These are phyloP conservation scores for Rhinoraja longicauda DNA, from an alignment of 2,797 vertebrate genomes.

Conservation along the genomic window DNA sequence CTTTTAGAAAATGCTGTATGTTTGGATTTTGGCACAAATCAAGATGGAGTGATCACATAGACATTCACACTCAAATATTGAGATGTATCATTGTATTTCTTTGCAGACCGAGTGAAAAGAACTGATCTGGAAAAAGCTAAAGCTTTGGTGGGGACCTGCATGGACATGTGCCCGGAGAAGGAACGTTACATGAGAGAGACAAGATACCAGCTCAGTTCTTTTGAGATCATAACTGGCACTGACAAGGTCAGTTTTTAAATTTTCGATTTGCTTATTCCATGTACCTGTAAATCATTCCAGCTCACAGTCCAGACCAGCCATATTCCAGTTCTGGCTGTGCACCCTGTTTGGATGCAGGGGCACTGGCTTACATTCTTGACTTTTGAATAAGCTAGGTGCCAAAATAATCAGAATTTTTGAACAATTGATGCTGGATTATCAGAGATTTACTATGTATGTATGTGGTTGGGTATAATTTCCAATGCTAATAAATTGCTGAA, in stretches of 20 bases:
- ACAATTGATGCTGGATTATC: too few species aligned
- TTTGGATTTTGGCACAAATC: not conserved
- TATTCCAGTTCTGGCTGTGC: too few species aligned
- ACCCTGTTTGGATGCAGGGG: too few species aligned
- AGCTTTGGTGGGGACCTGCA: conserved; percentile 87
- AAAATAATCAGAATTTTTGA: too few species aligned
- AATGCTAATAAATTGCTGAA: too few species aligned
- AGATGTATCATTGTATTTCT: not conserved
- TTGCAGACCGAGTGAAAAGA: conserved; percentile 76
- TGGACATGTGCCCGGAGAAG: conserved; percentile 98
- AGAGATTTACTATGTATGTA: too few species aligned
- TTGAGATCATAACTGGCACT: conserved; percentile 73
- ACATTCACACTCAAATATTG: not conserved
- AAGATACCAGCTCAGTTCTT: conserved; percentile 84
- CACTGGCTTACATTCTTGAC: too few species aligned
- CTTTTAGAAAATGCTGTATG: not conserved
- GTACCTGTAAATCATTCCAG: not conserved
- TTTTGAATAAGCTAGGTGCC: too few species aligned
- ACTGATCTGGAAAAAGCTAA: conserved; percentile 82
- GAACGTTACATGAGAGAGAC: conserved; percentile 96
- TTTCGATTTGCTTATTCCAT: not conserved
- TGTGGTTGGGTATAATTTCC: too few species aligned
- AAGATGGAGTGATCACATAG: not conserved
- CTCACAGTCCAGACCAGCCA: too few species aligned
- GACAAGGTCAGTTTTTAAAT: conserved; percentile 71